A percentile compares a stretch with the other conserved stretches of the same genome.
These are phyloP conservation scores for Hecatera dysodea DNA, from an alignment of 2,888 invertebrate genomes.

Conservation along the genomic window DNA sequence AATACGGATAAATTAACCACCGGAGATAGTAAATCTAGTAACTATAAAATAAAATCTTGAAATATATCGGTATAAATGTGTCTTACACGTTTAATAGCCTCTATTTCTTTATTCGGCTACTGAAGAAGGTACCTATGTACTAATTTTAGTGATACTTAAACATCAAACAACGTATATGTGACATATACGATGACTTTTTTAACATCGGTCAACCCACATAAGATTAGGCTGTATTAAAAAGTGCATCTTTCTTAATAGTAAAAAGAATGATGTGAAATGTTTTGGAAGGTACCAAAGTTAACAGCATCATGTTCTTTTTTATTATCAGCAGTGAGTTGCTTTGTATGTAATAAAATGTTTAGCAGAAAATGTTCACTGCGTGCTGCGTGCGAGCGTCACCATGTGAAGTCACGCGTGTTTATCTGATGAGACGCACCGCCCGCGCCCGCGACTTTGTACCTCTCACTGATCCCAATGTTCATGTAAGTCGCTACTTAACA, in stretches of 20 bases:
- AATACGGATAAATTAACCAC: constrained; percentile 77
- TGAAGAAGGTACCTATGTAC: constrained; percentile 79
- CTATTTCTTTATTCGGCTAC: constrained; percentile 84
- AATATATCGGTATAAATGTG: constrained; percentile 83
- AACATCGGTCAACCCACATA: constrained; percentile 62
- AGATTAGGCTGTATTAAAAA: constrained; percentile 37
- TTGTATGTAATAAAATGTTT: constrained; percentile 69
- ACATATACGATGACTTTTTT: constrained; percentile 65
- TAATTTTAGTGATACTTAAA: constrained; percentile 67
- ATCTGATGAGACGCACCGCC: constrained; percentile 71
- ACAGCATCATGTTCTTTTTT: constrained; percentile 36
- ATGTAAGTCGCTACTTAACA: constrained; percentile 25
- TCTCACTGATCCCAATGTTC: constrained; percentile 8
- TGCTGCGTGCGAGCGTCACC: constrained; percentile 61
- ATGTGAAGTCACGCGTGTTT: constrained; percentile 76
- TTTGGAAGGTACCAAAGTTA: constrained; percentile 20
- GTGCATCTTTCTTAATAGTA: constrained; percentile 18
- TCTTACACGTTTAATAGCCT: constrained; percentile 80
- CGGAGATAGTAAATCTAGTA: constrained; percentile 80
- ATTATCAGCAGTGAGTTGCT: constrained; percentile 45
- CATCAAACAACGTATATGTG: constrained; percentile 61
- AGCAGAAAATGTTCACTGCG: constrained; percentile 53
- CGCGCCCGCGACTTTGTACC: constrained; percentile 23
- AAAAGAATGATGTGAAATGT: constrained; percentile 23
- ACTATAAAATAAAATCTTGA: constrained; percentile 82